These are phyloP conservation scores for Rhincodon typus DNA, from an alignment of 2,797 vertebrate species.

Conservation along the genomic window DNA sequence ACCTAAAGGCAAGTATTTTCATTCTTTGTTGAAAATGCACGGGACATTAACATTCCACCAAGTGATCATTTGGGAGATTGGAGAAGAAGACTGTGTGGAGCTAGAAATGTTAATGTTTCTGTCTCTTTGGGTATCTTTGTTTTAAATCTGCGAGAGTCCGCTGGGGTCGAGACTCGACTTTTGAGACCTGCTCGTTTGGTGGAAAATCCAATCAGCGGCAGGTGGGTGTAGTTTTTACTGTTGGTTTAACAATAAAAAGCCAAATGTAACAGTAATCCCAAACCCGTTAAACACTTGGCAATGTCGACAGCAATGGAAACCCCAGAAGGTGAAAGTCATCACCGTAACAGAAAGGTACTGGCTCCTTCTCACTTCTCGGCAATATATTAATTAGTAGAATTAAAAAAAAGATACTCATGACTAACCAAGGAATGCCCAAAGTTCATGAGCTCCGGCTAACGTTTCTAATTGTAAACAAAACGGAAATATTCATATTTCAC, in stretches of 20 bases:
- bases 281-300: not conserved
- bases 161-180: not conserved
- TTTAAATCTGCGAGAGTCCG: not conserved
- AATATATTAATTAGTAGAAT: not conserved
- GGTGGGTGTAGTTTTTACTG: not conserved
- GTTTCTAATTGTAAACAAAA: not conserved
- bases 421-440: not conserved
- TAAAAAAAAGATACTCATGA: too few species aligned
- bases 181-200: not conserved
- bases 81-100: too few species aligned
- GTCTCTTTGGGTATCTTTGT: too few species aligned
- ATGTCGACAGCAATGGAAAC: not conserved
- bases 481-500: not conserved
- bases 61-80: too few species aligned
- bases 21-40: not conserved
- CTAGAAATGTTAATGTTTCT: too few species aligned
- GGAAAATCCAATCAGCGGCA: not conserved
- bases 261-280: not conserved
- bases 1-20: not conserved
- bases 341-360: not conserved
- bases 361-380: not conserved
- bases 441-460: too few species aligned
- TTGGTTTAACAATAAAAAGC: not conserved
- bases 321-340: not conserved
- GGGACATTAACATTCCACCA: not conserved